A percentile compares a stretch with the other conserved stretches of the same genome.
These are phyloP conservation scores for Corydoras maculifer DNA, from an alignment of 2,113 vertebrate species.

Conservation along the genomic window DNA sequence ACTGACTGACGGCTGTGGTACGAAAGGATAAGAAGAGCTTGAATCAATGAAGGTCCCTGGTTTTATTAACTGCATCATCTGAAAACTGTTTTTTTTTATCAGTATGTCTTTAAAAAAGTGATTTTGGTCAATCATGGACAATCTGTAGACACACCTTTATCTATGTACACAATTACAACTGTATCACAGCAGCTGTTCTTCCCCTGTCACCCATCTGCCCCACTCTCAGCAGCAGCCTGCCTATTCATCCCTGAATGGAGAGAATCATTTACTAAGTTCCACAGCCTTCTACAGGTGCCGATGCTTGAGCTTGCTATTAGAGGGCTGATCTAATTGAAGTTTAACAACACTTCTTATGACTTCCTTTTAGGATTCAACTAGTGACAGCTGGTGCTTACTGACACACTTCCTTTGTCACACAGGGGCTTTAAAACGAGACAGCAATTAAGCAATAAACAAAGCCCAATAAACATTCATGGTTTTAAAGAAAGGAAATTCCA, in stretches of 20 bases:
- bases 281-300: conserved; percentile 18
- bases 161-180: conserved; percentile 31
- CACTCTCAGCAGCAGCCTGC: not conserved
- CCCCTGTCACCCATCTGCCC: conserved; percentile 3
- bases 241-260: conserved; percentile 1
- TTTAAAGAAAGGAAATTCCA: not conserved
- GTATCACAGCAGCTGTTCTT: conserved; percentile 26
- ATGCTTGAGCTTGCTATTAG: conserved; percentile 1
- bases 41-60: too few species aligned
- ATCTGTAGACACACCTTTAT: conserved; percentile 16
- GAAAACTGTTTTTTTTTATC: too few species aligned
- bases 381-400: conserved; percentile 12
- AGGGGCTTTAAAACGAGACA: not conserved
- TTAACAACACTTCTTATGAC: not conserved
- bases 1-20: too few species aligned
- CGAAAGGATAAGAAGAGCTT: too few species aligned
- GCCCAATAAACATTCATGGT: not conserved
- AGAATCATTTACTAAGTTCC: conserved; percentile 21
- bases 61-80: too few species aligned
- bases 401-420: not conserved
- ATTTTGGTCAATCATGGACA: not conserved
- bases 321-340: conserved; percentile 1
- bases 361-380: not conserved
- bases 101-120: too few species aligned
- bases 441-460: not conserved